Percentiles rank a stretch among this genome's conserved stretches.
phyloP scores from a whole-genome alignment of 1,140 invertebrate species.

The Hylyphantes graminicola region DNA sequence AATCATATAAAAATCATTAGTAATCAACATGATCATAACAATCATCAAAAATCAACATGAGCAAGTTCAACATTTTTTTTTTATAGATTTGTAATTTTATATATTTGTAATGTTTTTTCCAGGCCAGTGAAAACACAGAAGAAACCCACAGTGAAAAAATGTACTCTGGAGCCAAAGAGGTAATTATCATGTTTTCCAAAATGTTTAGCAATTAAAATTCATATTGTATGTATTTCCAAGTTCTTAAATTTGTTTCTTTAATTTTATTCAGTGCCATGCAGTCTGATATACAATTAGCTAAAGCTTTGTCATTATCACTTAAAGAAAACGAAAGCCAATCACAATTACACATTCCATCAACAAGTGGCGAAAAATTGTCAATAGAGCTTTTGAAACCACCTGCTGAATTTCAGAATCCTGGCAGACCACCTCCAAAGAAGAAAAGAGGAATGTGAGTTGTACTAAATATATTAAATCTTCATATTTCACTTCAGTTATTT shows the following conservation, averaged over 20 bases:
- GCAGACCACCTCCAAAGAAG: neutral
- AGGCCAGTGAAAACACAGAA: conserved; percentile 21
- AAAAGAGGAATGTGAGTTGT: too few species aligned
- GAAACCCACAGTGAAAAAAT: conserved; percentile 12
- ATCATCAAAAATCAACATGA: too few species aligned
- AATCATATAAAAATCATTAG: too few species aligned
- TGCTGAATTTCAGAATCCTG: conserved; percentile 38
- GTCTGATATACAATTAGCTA: conserved; percentile 52
- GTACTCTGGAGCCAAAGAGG: conserved; percentile 29
- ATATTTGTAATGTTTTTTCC: neutral
- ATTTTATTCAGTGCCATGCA: conserved; percentile 17
- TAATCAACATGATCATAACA: too few species aligned
- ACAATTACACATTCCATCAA: neutral
- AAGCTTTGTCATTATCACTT: conserved; percentile 47
- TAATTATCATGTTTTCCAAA: conserved; percentile 15
- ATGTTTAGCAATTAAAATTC: neutral
- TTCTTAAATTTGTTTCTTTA: neutral
- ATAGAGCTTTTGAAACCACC: conserved; percentile 2
- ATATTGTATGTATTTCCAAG: too few species aligned
- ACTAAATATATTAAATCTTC: too few species aligned
- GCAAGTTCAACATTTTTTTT: too few species aligned
- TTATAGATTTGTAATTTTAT: too few species aligned
- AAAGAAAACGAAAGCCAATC: conserved; percentile 13
- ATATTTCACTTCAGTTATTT: too few species aligned
- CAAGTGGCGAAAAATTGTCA: neutral